Base-by-base conservation (phyloP, 2,888 invertebrate species). In the Schizotus pectinicornis region DNA sequence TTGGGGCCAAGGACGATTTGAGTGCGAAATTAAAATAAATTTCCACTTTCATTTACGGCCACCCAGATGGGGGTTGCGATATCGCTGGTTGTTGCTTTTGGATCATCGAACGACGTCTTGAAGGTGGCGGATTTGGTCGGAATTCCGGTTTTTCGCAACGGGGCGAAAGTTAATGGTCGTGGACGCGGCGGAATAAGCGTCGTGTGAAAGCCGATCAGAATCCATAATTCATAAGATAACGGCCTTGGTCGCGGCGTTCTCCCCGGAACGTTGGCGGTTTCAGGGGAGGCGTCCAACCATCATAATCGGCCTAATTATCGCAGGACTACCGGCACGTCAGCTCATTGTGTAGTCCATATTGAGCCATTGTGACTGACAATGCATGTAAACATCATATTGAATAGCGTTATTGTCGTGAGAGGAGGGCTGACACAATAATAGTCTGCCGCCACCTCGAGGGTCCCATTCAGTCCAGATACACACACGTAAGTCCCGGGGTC, bases 301-400 rank as follows among this genome's bases (percentile, higher is more conserved):
- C 68, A 74, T 76, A 77, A 77, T 77, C 76, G 69, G 67, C 70
- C 76, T 73, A 77, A 77, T 77, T 77, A 77, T 75, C 74, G 71
- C 61, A 64, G 66, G 62, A 69, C 70, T 67, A 70, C 65, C 70
- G 71, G 63, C 71, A 71, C 71, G 71, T 72, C 69, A 62, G 59
- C 59, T 69, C 67, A 73, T 74, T 74, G 74, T 75, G 59, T 22
- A 68, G 59, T 59, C 67, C 67, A 72, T 74, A 74, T 75, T 71
- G 69, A 69, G 65, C 74, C 64, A 75, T 77, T 77, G 73, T 74
- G 65, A 64, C 64, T 65, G 68, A 73, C 72, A 74, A 74, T 74
- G 74, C 73, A 71, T 68, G 72, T 73, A 72, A 76, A 75, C 76
- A 74, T 76, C 75, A 70, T 67, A 74, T 72, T 76, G 70, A 75